These are phyloP conservation scores for Ambastaia sidthimunki DNA, from an alignment of 2,797 vertebrate species.

Conservation along the genomic window DNA sequence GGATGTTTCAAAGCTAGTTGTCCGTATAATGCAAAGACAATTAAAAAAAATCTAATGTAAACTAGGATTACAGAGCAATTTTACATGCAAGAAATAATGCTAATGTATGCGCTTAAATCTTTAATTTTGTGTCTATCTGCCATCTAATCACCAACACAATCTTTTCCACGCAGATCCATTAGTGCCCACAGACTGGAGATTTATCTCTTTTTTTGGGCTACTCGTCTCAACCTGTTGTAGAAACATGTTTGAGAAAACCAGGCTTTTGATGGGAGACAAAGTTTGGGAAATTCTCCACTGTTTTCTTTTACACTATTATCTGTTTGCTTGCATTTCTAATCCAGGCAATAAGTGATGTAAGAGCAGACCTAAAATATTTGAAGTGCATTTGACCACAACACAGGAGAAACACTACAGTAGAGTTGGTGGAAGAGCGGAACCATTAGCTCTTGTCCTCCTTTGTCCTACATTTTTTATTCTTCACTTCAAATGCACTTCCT, in stretches of 20 bases:
- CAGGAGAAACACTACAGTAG: conserved; percentile 58
- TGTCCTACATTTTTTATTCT: conserved; percentile 51
- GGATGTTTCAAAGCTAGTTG: conserved; percentile 2
- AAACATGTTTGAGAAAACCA: conserved; percentile 56
- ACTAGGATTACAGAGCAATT: neutral
- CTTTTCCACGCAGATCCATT: conserved; percentile 56
- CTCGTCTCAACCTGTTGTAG: conserved; percentile 62
- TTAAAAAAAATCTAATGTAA: neutral
- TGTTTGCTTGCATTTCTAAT: conserved; percentile 59
- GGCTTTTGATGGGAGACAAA: conserved; percentile 58
- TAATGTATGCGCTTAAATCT: conserved; percentile 14
- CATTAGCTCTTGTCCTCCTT: conserved; percentile 61
- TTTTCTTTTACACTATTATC: conserved; percentile 51
- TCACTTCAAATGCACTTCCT: conserved; percentile 38
- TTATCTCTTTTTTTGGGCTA: conserved; percentile 61
- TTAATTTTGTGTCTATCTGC: conserved; percentile 40
- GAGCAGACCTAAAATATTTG: conserved; percentile 57
- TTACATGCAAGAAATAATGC: neutral
- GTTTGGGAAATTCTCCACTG: conserved; percentile 46
- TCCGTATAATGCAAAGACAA: neutral
- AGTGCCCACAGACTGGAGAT: conserved; percentile 64
- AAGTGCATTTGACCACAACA: conserved; percentile 56
- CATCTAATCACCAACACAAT: conserved; percentile 60
- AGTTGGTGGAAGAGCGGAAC: conserved; percentile 55
- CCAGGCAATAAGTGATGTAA: conserved; percentile 31